Percentiles rank a stretch among this genome's conserved stretches.
Conservation (phyloP, 2,888 invertebrate species). For the Beris morrisii region DNA sequence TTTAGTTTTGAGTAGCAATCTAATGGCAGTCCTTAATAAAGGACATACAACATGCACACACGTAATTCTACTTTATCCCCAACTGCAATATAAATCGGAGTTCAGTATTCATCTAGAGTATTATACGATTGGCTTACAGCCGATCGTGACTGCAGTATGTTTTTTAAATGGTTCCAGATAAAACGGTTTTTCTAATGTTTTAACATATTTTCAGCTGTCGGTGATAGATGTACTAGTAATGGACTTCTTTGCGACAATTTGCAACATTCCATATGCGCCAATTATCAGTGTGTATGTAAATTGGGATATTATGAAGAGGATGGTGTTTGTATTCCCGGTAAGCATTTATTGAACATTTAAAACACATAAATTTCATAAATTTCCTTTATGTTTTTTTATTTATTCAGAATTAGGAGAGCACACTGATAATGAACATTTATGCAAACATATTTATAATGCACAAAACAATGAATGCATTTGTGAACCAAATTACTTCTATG, state of each 20-base stretch:
- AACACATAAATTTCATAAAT: neutral
- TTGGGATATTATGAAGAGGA: conserved; percentile 50
- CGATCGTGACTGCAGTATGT: no score
- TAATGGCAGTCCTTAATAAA: no score
- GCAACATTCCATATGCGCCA: conserved; percentile 51
- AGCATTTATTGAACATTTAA: neutral
- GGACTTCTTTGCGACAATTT: conserved; percentile 47
- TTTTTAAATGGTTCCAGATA: no score
- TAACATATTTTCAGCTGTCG: conserved; percentile 30
- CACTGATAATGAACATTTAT: conserved; percentile 50
- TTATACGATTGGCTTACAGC: no score
- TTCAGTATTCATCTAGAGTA: no score
- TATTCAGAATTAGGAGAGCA: conserved; percentile 52
- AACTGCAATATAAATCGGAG: no score
- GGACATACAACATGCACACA: no score
- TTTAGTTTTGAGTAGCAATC: no score
- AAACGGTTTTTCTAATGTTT: no score
- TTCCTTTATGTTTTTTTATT: conserved; percentile 4
- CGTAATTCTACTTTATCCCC: no score
- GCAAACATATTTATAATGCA: conserved; percentile 49
- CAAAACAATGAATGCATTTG: conserved; percentile 51
- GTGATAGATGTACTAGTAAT: conserved; percentile 32
- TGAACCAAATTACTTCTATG: conserved; percentile 52
- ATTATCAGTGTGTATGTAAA: conserved; percentile 50
- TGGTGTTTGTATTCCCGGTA: conserved; percentile 53